These are phyloP conservation scores for Tetraneura akinire DNA, from an alignment of 1,140 invertebrate genomes.

Conservation along the genomic window DNA sequence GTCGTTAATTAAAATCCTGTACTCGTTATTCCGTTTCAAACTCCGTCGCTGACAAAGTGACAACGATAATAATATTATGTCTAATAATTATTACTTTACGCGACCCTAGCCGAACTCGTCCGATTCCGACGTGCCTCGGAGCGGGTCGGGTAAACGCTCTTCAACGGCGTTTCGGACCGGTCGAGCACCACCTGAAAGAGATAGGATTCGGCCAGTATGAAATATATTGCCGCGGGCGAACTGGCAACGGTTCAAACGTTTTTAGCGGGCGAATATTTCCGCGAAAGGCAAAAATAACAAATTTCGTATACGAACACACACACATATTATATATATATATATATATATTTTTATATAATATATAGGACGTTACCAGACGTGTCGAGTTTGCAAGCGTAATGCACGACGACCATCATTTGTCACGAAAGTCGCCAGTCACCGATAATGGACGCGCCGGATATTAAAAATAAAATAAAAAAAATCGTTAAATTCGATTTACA, in stretches of 20 bases:
- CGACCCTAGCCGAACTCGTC: not conserved
- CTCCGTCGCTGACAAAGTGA: no score
- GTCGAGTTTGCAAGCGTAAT: not conserved
- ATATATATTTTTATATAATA: no score
- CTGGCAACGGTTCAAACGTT: constrained; percentile 19
- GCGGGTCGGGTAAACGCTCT: no score
- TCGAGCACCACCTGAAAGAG: not conserved
- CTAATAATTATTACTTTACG: no score
- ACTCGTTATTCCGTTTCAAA: not conserved
- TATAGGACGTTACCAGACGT: not conserved
- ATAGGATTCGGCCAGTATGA: not conserved
- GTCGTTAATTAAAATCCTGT: constrained; percentile 3
- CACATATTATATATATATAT: no score
- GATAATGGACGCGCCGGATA: constrained; percentile 19
- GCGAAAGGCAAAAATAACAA: constrained; percentile 9
- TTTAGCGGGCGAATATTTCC: not conserved
- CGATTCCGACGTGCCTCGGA: not conserved
- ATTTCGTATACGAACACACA: no score
- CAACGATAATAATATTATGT: no score
- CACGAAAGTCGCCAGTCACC: not conserved
- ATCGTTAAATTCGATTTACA: constrained; percentile 3
- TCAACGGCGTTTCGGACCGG: not conserved
- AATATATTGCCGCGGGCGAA: not conserved
- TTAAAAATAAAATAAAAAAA: not conserved
- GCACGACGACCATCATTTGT: not conserved